Evolutionary conservation across 2,888 invertebrate species (phyloP).

Genomic region (Choreutis nemorana): DNA sequence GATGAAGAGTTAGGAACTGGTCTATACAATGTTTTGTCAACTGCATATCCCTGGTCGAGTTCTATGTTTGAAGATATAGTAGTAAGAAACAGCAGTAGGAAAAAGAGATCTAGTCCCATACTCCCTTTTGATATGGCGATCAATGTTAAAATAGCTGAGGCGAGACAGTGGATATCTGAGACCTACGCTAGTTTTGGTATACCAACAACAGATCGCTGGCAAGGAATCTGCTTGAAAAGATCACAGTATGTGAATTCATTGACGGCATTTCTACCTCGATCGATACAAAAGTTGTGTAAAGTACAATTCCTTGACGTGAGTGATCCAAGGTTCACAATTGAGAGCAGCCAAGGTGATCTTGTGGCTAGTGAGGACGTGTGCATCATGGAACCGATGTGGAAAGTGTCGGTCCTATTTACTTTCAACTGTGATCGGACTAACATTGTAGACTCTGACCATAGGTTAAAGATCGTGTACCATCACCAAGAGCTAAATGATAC

Average conservation of each 20-base stretch:
- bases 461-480: conserved; percentile 84
- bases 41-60: conserved; percentile 62
- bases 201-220: conserved; percentile 81
- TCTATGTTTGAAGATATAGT: conserved; percentile 59
- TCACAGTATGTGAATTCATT: conserved; percentile 84
- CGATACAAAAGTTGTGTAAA: conserved; percentile 76
- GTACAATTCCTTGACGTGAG: conserved; percentile 81
- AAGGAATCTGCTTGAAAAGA: conserved; percentile 79
- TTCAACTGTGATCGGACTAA: conserved; percentile 73
- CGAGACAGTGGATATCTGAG: conserved; percentile 86
- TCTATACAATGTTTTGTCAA: conserved; percentile 54
- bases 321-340: conserved; percentile 79
- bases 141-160: conserved; percentile 75
- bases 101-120: conserved; percentile 48
- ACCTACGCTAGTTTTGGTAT: conserved; percentile 89
- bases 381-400: conserved; percentile 84
- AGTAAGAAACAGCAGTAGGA: conserved; percentile 58
- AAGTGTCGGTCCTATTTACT: conserved; percentile 76
- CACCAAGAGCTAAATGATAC: conserved; percentile 84
- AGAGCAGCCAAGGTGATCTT: conserved; percentile 80
- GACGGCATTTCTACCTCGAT: conserved; percentile 77
- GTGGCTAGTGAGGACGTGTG: conserved; percentile 83
- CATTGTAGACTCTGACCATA: conserved; percentile 79
- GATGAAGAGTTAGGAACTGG: conserved; percentile 50
- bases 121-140: conserved; percentile 66